Base-by-base conservation (phyloP, 2,888 invertebrate genomes). In the Caradrina clavipalpis region DNA sequence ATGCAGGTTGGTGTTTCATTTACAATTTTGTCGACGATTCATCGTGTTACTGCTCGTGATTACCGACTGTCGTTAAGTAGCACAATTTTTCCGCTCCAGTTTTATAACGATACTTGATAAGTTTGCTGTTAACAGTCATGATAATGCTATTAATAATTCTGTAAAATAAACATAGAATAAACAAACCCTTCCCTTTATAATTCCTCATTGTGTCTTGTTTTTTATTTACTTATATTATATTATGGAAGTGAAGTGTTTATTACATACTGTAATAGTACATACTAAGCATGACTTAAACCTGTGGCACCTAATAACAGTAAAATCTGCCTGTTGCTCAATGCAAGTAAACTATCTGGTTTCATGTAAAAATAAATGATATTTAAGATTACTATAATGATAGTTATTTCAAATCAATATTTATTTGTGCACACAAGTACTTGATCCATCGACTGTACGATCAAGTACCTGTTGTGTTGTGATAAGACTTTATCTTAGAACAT, bases 1-100 rank as follows among this genome's bases (percentile, higher is more conserved):
- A 97, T 97, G 97, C 97, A 97, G 92, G 97, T 97, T 87, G 85
- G 84, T 84, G 56, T 72, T 81, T 55, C 26, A 78, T 71, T 81
- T 55, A 62, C 13, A 21, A 22, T 50, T 47, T 45, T 62, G 60
- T 47, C 19, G 61, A 45, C 42, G 15, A 42, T 26, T 51, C 22
- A 60, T 13, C 13, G 2, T 13, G 8, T 69, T 13, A 69, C 31
- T 54, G 35, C 11, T 35, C 22, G 6, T 55, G 19, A 45, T 56
- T 49, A 54, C 21, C 58, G 57, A 45, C 22, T 51, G 55, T 57
- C 42, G 39, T 1, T 64, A 64, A 1, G n/a, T 62, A 70, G 62
- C 51, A 55, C 54, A 57, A 54, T 53, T 63, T 64, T 66, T 31
- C 62, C 47, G 58, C 62, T 76, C 69, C 49, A 62, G 31, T 76